phyloP scores from a whole-genome alignment of 2,113 vertebrate species.

The Chroicocephalus ridibundus region DNA sequence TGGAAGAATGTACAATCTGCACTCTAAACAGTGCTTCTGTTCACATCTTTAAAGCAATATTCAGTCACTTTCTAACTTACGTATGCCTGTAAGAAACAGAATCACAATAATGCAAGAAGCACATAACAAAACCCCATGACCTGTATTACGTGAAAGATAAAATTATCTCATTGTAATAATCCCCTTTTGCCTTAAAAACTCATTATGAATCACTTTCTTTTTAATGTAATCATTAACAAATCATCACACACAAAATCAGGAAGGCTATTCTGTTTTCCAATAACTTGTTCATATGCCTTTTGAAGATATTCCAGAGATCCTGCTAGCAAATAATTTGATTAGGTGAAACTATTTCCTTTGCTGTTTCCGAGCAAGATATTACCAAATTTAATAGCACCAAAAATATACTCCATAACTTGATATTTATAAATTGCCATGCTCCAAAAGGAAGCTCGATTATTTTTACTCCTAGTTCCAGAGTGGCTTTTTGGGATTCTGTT shows the following conservation, averaged over 20 bases:
- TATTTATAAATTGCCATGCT: background rate
- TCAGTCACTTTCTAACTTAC: background rate
- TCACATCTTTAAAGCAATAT: background rate
- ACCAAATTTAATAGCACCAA: conserved; percentile 16
- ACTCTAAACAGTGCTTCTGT: background rate
- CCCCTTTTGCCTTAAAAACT: background rate
- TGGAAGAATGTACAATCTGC: background rate
- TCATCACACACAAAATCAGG: background rate
- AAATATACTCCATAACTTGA: background rate
- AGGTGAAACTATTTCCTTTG: conserved; percentile 39
- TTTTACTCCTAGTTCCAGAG: background rate
- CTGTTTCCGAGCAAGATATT: background rate
- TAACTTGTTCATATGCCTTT: conserved; percentile 14
- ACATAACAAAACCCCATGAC: background rate
- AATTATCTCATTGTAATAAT: background rate
- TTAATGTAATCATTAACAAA: conserved; percentile 6
- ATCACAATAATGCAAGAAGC: background rate
- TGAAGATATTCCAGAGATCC: background rate
- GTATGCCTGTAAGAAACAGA: background rate
- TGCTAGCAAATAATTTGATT: conserved; percentile 24
- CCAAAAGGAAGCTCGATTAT: background rate
- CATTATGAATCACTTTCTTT: background rate
- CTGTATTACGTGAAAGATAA: background rate
- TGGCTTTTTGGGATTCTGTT: background rate
- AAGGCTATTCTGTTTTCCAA: conserved; percentile 18